These are phyloP conservation scores for Noturus placidus DNA, from an alignment of 2,113 vertebrate genomes.

Conservation along the genomic window DNA sequence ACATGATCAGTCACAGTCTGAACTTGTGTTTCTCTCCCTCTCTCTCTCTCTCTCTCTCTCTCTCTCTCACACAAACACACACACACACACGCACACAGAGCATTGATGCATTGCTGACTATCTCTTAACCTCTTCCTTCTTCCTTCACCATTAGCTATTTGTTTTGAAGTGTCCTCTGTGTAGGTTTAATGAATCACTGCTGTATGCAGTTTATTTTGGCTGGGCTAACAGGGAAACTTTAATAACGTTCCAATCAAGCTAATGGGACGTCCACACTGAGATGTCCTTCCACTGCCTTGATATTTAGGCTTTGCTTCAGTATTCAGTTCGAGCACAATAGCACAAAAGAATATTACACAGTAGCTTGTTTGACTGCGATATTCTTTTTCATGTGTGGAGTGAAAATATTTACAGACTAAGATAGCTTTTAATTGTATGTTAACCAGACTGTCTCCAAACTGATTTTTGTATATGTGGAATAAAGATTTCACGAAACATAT, in stretches of 20 bases:
- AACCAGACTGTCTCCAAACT: neutral
- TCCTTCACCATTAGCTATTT: constrained; percentile 27
- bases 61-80: neutral
- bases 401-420: neutral
- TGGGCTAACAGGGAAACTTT: constrained; percentile 22
- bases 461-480: neutral
- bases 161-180: constrained; percentile 41
- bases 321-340: constrained; percentile 33
- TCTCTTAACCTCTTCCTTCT: neutral
- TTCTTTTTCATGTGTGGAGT: neutral
- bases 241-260: constrained; percentile 32
- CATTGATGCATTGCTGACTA: neutral
- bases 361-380: neutral
- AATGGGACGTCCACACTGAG: constrained; percentile 10
- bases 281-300: constrained; percentile 11
- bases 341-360: neutral
- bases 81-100: neutral
- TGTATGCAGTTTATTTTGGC: constrained; percentile 48
- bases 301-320: constrained; percentile 4
- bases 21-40: neutral
- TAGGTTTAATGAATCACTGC: constrained; percentile 36
- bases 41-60: neutral
- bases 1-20: neutral
- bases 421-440: constrained; percentile 2
- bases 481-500: neutral